Evolutionary conservation across 2,797 vertebrate species (phyloP), one percentile per base, ranked within the genome.

Genomic region (Leuciscus waleckii): DNA sequence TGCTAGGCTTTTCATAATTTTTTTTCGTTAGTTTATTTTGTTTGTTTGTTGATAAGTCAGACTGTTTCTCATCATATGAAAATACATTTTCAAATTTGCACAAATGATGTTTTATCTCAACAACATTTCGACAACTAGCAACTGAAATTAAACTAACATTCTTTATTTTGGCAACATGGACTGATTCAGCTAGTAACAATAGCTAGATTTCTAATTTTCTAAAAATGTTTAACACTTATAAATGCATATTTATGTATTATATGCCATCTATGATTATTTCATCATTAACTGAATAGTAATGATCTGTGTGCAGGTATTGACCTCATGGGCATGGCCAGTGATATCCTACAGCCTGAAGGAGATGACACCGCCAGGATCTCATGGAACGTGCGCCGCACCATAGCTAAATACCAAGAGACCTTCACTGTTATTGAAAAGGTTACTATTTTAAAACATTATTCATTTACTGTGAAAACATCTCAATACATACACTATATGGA

Each of bases 351-450:
- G 76, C 92, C 93, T 0, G 2, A 88, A 4, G 96, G 94, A 0
- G 95, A 95, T 0, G 98, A 98, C 75, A 2, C 7, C 0, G 97
- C 97, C 4, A 92, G 98, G 37, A 91, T 85, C 0, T 94, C 97
- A 61, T 99, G 97, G 97, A 90, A 95, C 79, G 0, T 97, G 0
- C 93, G 90, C 0, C 90, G 77, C 17, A 88, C 83, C 0, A 87
- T 99, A 87, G 0, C 1, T 35, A 92, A 81, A 3, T 97, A 93
- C 58, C 98, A 99, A 86, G 95, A 98, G 80, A 95, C 95, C 0
- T 98, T 99, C 93, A 94, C 87, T 0, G 94, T 96, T 86, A 94
- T 99, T 0, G 97, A 98, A 93, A 97, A 93, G 96, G 97, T 98
- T n/a, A 4, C 5, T 39, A 21, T 74, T 46, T 23, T 13, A 37